A percentile compares a stretch with the other conserved stretches of the same genome.
Evolutionary conservation across 1,140 invertebrate genomes (phyloP).

Genomic region (Caligus rogercresseyi): DNA sequence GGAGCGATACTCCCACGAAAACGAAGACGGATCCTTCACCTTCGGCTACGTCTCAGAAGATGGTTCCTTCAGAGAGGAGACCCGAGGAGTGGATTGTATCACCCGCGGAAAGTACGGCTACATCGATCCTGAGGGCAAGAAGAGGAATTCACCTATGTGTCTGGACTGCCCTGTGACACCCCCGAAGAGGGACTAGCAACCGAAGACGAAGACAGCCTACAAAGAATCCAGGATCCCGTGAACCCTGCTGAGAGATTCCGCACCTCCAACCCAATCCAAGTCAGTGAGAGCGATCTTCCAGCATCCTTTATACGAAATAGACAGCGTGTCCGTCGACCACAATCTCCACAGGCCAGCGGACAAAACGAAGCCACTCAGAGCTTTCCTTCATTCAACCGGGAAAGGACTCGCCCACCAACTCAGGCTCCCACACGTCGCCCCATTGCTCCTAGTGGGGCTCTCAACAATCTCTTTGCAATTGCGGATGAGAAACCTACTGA

Average conservation of each 20-base stretch:
- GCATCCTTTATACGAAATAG: slow-evolving; percentile 3
- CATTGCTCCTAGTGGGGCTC: not conserved
- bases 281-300: slow-evolving; percentile 23
- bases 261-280: slow-evolving; percentile 19
- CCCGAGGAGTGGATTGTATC: slow-evolving; percentile 61
- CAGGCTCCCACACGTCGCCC: slow-evolving; percentile 1
- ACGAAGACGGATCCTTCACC: slow-evolving; percentile 52
- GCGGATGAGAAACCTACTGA: slow-evolving; percentile 4
- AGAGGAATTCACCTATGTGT: slow-evolving; percentile 71
- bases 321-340: slow-evolving; percentile 14
- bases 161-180: slow-evolving; percentile 73
- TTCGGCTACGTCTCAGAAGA: slow-evolving; percentile 75
- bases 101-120: slow-evolving; percentile 74
- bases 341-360: not conserved
- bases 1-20: slow-evolving; percentile 24
- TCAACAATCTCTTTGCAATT: slow-evolving; percentile 8
- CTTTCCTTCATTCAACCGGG: not conserved
- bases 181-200: slow-evolving; percentile 39
- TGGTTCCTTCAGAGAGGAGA: slow-evolving; percentile 75
- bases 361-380: slow-evolving; percentile 18
- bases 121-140: slow-evolving; percentile 67
- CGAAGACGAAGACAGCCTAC: slow-evolving; percentile 32
- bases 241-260: slow-evolving; percentile 19
- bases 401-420: slow-evolving; percentile 12
- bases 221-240: slow-evolving; percentile 15